Base-by-base conservation (phyloP, 2,888 invertebrate species). In the Gastrophysa polygoni region DNA sequence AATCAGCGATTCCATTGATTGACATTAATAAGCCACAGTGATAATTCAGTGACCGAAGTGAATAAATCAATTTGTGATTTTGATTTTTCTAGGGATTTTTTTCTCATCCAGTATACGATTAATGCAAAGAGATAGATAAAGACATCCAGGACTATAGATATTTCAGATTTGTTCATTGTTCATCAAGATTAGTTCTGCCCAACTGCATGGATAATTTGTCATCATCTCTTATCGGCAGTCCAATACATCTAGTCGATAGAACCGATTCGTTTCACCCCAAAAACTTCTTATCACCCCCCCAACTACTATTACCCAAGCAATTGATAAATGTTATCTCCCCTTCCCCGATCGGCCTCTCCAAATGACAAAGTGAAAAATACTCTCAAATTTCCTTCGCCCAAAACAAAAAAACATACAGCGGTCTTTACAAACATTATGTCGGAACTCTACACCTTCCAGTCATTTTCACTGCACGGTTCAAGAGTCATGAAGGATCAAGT, bases 381-480 rank as follows among this genome's bases (percentile, higher is more conserved):
- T 29, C 16, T 21, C 24, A 24, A 28, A 29, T 46, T 56, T 55
- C 58, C 62, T 59, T 8, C 38, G 38, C n/a, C 38, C 38, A 3
- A n/a, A n/a, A 24, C n/a, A 50, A 56, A 58, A 52, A 52, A 59
- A 20, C 58, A 57, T 54, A 63, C 66, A 61, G 58, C 55, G 59
- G 57, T 54, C 54, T 50, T 29, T 43, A 52, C 47, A 54, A 58
- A 28, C 46, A 51, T 63, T 63, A 51, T 49, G 55, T 47, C 55
- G 47, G 38, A 32, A 55, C 55, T 60, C 47, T 48, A 46, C 58
- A 66, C 63, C 66, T 60, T 58, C 16, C 57, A 63, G 55, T 50
- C 51, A 51, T 60, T 51, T 52, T 60, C 57, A 66, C 57, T 49
- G 46, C 49, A 60, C 57, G 54, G 61, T 56, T 61, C 57, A 43